Evolutionary conservation across 2,113 vertebrate species (phyloP).

Genomic region (Aepyceros melampus): DNA sequence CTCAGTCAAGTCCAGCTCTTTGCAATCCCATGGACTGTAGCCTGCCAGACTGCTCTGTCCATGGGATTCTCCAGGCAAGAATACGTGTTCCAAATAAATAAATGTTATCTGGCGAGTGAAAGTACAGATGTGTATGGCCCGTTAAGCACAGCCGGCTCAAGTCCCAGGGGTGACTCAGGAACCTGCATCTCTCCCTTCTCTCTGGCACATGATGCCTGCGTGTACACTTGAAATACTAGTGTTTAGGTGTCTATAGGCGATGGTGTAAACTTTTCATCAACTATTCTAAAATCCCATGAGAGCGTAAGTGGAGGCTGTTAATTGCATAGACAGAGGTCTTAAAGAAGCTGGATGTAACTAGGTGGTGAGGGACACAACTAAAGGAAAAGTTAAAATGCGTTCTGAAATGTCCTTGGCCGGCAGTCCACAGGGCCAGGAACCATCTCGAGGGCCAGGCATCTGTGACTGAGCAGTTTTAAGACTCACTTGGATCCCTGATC

Average conservation of each 20-base stretch:
- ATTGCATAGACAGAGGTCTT: not conserved
- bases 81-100: not conserved
- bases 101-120: not conserved
- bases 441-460: not conserved
- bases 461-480: not conserved
- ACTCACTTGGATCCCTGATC: not conserved
- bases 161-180: not conserved
- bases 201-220: accelerated
- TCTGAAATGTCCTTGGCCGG: not conserved
- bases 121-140: not conserved
- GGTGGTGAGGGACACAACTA: not conserved
- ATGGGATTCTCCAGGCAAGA: not conserved
- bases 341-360: not conserved
- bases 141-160: not conserved
- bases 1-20: not conserved
- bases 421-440: not conserved
- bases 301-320: not conserved
- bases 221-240: not conserved
- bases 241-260: not conserved
- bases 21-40: not conserved
- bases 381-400: not conserved
- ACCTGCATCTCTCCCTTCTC: not conserved
- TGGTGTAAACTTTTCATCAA: not conserved
- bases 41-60: not conserved
- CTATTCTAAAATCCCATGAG: not conserved